Evolutionary conservation across 2,888 invertebrate species (phyloP).

Genomic region (Spodoptera exigua): DNA sequence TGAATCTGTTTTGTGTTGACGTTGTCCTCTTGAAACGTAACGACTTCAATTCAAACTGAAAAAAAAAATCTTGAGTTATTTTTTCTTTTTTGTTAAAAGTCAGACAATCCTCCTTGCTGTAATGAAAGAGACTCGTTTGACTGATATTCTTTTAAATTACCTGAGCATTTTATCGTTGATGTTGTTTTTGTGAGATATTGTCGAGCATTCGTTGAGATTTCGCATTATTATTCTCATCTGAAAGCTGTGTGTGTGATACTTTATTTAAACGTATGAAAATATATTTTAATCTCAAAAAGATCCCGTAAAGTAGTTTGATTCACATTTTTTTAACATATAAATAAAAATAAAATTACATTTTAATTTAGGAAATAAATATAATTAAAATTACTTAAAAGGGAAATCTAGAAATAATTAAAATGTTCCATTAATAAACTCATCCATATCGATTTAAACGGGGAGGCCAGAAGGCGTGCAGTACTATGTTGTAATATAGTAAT

Average conservation of each 20-base stretch:
- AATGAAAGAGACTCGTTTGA: conserved; percentile 54
- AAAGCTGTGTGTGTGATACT: not conserved
- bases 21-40: conserved; percentile 57
- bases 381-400: too few relatives aligned
- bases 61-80: conserved; percentile 43
- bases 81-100: conserved; percentile 57
- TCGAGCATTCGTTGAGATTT: conserved; percentile 1
- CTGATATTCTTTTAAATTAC: conserved; percentile 45
- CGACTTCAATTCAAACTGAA: conserved; percentile 65
- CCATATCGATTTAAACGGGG: too few relatives aligned
- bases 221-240: not conserved
- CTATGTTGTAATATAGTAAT: too few relatives aligned
- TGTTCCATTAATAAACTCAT: too few relatives aligned
- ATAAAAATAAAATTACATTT: too few relatives aligned
- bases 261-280: too few relatives aligned
- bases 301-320: too few relatives aligned
- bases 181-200: conserved; percentile 19
- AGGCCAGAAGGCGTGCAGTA: too few relatives aligned
- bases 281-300: too few relatives aligned
- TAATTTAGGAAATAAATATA: too few relatives aligned
- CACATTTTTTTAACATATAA: too few relatives aligned
- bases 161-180: conserved; percentile 27
- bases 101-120: conserved; percentile 59
- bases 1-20: conserved; percentile 58
- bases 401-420: too few relatives aligned